Evolutionary conservation across 2,888 invertebrate genomes (phyloP).

Genomic region (Drosophila recens): DNA sequence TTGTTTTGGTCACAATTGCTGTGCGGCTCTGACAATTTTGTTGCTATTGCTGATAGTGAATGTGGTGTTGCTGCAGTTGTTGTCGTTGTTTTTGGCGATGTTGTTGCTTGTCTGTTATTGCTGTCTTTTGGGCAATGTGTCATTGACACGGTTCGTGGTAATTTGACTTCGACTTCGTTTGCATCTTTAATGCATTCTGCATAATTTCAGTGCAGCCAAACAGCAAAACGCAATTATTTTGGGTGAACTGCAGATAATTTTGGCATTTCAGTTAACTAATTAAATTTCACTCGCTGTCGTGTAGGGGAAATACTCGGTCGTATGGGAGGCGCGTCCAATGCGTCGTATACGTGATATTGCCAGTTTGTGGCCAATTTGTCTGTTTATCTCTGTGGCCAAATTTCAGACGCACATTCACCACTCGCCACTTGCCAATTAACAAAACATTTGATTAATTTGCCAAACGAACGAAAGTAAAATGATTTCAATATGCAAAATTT

Average conservation of each 20-base stretch:
- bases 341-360: conserved; percentile 64
- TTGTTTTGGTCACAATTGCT: conserved; percentile 32
- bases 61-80: conserved; percentile 13
- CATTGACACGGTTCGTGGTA: conserved; percentile 50
- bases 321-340: conserved; percentile 8
- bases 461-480: conserved; percentile 33
- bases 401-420: conserved; percentile 3
- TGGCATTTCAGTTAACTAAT: conserved; percentile 57
- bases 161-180: conserved; percentile 34
- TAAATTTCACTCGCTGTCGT: conserved; percentile 60
- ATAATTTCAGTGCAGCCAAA: conserved; percentile 47
- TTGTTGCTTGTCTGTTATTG: conserved; percentile 41
- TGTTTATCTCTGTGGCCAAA: conserved; percentile 1
- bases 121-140: conserved; percentile 53
- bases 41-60: background rate
- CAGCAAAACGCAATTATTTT: conserved; percentile 50
- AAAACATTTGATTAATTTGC: conserved; percentile 67
- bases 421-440: conserved; percentile 47
- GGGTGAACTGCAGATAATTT: conserved; percentile 42
- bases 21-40: too few species aligned
- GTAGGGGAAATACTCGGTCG: background rate
- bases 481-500: conserved; percentile 11
- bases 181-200: conserved; percentile 72
- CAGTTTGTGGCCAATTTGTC: conserved; percentile 38
- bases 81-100: conserved; percentile 26